Conservation (phyloP, 2,888 invertebrate species). For the Drosophila austrosaltans region DNA sequence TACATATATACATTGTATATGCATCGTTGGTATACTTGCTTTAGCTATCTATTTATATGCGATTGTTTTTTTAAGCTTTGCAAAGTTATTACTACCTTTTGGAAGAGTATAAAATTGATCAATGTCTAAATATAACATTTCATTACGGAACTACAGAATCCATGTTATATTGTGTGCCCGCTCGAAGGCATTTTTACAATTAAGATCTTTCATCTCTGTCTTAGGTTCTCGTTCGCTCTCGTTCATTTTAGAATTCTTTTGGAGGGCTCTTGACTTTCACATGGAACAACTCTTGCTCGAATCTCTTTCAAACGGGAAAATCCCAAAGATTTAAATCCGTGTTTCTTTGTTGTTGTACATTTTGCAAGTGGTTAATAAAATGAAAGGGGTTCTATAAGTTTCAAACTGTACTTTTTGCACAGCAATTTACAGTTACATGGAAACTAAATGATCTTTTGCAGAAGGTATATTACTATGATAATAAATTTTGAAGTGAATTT, state of each 20-base stretch:
- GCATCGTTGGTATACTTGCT: too few relatives aligned
- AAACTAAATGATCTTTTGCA: background rate
- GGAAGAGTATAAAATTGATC: slow-evolving; percentile 12
- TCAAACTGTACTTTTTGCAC: background rate
- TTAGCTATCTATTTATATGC: too few relatives aligned
- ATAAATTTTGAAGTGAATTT: too few relatives aligned
- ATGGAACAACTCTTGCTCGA: slow-evolving; percentile 54
- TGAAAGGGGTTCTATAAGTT: background rate
- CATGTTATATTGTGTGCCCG: background rate
- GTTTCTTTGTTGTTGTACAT: slow-evolving; percentile 27
- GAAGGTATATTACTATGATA: too few relatives aligned
- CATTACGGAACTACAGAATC: slow-evolving; percentile 37
- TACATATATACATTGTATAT: too few relatives aligned
- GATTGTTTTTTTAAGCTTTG: too few relatives aligned
- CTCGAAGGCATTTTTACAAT: slow-evolving; percentile 24
- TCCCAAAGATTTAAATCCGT: slow-evolving; percentile 61
- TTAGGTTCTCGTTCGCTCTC: slow-evolving; percentile 5
- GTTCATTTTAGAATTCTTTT: slow-evolving; percentile 34
- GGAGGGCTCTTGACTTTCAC: slow-evolving; percentile 62
- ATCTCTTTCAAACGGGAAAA: slow-evolving; percentile 39
- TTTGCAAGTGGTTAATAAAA: background rate
- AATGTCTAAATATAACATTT: slow-evolving; percentile 11
- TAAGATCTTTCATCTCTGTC: slow-evolving; percentile 15
- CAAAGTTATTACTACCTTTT: background rate
- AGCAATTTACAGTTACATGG: background rate